A percentile compares a stretch with the other conserved stretches of the same genome.
These are phyloP conservation scores for Neodiprion virginianus DNA, from an alignment of 1,140 invertebrate species.

Conservation along the genomic window DNA sequence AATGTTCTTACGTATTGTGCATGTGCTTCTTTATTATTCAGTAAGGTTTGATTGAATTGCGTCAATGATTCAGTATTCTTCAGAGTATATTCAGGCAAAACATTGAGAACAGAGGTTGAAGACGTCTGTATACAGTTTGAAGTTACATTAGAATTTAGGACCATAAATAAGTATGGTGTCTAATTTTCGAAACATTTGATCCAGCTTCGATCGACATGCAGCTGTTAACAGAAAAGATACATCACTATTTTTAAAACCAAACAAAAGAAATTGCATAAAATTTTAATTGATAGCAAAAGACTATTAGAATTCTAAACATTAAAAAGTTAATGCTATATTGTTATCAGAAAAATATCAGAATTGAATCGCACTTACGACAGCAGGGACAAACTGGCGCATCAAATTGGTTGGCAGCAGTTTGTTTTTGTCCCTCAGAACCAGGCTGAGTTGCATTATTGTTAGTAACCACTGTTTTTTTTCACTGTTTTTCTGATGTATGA, in stretches of 20 bases:
- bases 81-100: too few relatives aligned
- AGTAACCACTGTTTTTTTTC: too few relatives aligned
- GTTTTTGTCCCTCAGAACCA: too few relatives aligned
- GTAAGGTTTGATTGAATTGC: too few relatives aligned
- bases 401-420: too few relatives aligned
- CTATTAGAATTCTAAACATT: background rate
- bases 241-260: constrained; percentile 10
- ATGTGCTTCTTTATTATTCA: too few relatives aligned
- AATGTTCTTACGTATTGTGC: too few relatives aligned
- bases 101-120: too few relatives aligned
- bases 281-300: constrained; percentile 3
- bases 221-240: constrained; percentile 2
- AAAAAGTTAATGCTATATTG: background rate
- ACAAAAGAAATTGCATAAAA: background rate
- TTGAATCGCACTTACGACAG: constrained; percentile 11
- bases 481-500: too few relatives aligned
- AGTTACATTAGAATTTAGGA: background rate
- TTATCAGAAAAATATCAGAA: constrained; percentile 10
- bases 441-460: too few relatives aligned
- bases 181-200: constrained; percentile 6
- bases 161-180: background rate
- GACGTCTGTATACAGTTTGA: too few relatives aligned
- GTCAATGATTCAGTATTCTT: too few relatives aligned
- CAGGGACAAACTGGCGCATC: background rate
- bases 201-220: constrained; percentile 8